phyloP scores from a whole-genome alignment of 2,113 vertebrate genomes.

The Psittacula cyanocephala region DNA sequence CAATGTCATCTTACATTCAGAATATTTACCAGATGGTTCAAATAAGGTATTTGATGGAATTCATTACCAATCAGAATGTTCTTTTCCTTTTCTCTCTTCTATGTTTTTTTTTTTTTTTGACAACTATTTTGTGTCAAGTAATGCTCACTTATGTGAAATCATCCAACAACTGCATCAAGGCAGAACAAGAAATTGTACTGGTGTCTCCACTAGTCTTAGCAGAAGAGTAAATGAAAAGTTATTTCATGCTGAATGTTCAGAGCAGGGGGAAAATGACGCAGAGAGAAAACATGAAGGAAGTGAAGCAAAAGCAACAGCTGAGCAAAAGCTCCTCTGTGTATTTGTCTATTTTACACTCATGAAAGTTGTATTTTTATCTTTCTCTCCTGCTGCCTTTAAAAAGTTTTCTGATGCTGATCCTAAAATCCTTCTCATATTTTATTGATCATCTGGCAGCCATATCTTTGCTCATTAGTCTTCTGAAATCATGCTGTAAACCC shows the following conservation, averaged over 20 bases:
- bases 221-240: not conserved
- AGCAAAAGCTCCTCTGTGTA: not conserved
- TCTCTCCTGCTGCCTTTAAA: slow-evolving; percentile 9
- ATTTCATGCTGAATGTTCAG: not conserved
- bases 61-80: not conserved
- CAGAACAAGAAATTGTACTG: not conserved
- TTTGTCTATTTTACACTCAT: slow-evolving; percentile 14
- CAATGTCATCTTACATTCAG: not conserved
- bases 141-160: not conserved
- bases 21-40: not conserved
- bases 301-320: not conserved
- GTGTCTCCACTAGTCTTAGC: not conserved
- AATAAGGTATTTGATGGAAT: not conserved
- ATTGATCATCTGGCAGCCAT: slow-evolving; percentile 34
- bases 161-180: not conserved
- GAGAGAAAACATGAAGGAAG: not conserved
- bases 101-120: fast-evolving
- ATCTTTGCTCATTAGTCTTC: slow-evolving; percentile 35
- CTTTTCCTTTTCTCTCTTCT: not conserved
- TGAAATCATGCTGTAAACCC: not conserved
- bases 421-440: slow-evolving; percentile 38
- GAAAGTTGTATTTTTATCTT: not conserved
- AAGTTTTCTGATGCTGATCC: slow-evolving; percentile 40
- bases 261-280: not conserved
- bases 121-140: not conserved